phyloP scores from a whole-genome alignment of 2,113 vertebrate genomes.

The Leptodactylus fuscus region DNA sequence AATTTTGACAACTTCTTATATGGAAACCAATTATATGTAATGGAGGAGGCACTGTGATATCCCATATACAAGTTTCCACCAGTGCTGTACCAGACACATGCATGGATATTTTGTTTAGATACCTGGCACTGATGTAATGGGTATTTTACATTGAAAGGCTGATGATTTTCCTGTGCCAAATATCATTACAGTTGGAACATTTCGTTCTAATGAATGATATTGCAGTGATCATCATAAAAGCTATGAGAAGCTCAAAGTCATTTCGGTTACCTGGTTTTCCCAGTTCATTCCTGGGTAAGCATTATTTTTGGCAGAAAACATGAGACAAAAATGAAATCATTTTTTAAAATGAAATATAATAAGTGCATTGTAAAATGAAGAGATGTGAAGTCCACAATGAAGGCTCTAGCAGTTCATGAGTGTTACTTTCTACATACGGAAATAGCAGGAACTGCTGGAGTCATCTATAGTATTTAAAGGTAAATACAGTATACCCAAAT shows the following conservation, averaged over 20 bases:
- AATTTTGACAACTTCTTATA: not conserved
- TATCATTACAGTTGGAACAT: slow-evolving; percentile 49
- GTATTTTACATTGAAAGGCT: slow-evolving; percentile 30
- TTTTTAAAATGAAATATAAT: slow-evolving; percentile 24
- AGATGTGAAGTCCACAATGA: not conserved
- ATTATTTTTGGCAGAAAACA: slow-evolving; percentile 45
- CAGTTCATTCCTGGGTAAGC: slow-evolving; percentile 33
- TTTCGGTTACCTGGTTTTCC: slow-evolving; percentile 44
- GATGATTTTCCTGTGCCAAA: slow-evolving; percentile 43
- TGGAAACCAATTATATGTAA: not conserved
- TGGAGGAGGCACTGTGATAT: not conserved
- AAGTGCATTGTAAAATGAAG: not conserved
- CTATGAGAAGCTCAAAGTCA: slow-evolving; percentile 55
- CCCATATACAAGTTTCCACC: not conserved
- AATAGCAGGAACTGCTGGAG: not conserved
- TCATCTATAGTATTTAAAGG: no score
- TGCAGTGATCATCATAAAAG: slow-evolving; percentile 56
- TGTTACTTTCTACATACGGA: not conserved
- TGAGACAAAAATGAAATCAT: not conserved
- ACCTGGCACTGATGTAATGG: slow-evolving; percentile 1
- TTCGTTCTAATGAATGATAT: slow-evolving; percentile 50
- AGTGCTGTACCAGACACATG: not conserved
- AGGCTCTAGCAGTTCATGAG: not conserved
- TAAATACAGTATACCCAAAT: no score
- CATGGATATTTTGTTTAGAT: not conserved